Conservation (phyloP, 2,888 invertebrate species). For the Melanchra persicariae region DNA sequence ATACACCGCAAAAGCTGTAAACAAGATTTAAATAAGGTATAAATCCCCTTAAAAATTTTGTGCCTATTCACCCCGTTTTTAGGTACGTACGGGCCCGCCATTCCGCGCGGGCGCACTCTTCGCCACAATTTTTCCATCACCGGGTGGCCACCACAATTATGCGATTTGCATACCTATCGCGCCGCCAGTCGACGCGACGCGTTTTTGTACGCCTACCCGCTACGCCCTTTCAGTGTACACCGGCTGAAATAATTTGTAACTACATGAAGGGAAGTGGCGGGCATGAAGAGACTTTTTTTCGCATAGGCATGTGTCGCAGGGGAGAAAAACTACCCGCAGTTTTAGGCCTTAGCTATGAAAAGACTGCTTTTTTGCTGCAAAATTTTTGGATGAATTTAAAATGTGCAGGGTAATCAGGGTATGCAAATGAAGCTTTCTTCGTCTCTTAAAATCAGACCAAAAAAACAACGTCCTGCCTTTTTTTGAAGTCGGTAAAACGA, state of each 20-base stretch:
- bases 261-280: conserved; percentile 49
- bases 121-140: conserved; percentile 64
- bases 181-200: conserved; percentile 64
- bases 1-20: too few relatives aligned
- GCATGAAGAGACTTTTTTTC: conserved; percentile 19
- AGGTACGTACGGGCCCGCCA: conserved; percentile 49
- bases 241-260: conserved; percentile 60
- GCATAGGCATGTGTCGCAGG: neutral
- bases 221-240: conserved; percentile 66
- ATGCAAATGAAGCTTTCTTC: neutral
- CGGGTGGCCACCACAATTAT: conserved; percentile 76
- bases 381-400: neutral
- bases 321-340: neutral
- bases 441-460: neutral
- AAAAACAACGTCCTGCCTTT: too few relatives aligned
- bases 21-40: too few relatives aligned
- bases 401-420: neutral
- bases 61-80: too few relatives aligned
- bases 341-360: neutral
- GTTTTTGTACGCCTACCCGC: conserved; percentile 59
- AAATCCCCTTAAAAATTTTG: too few relatives aligned
- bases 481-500: too few relatives aligned
- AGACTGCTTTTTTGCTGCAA: neutral
- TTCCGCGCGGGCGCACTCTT: conserved; percentile 64
- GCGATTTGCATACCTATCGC: conserved; percentile 81